Evolutionary conservation across 92 coral and sea anemone species (phyloP).

Genomic region (Ricordea florida): DNA sequence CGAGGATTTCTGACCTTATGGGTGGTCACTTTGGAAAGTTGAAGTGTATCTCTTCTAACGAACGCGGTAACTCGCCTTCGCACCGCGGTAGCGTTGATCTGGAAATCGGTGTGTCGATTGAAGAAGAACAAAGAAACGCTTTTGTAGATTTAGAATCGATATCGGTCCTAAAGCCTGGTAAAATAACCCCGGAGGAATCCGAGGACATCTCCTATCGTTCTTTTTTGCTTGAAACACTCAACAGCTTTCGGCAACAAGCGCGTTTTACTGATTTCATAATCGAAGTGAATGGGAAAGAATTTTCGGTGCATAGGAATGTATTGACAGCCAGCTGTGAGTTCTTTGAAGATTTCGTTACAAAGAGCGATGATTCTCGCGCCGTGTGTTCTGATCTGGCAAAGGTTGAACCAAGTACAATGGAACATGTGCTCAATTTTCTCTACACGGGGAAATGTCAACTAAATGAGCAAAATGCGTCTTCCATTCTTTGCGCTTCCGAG

Average conservation of each 20-base stretch:
- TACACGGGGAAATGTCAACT: constrained; percentile 48
- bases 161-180: background rate
- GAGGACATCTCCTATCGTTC: background rate
- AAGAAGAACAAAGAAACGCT: background rate
- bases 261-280: constrained; percentile 43
- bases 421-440: constrained; percentile 20
- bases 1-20: too few relatives aligned
- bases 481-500: constrained; percentile 26
- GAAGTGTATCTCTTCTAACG: background rate
- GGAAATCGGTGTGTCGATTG: background rate
- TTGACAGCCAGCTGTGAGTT: constrained; percentile 13
- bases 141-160: background rate
- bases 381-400: constrained; percentile 32
- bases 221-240: constrained; percentile 21
- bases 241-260: background rate
- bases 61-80: background rate
- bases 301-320: constrained; percentile 55
- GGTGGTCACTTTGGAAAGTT: too few relatives aligned
- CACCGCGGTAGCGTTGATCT: background rate
- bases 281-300: constrained; percentile 11
- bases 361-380: background rate
- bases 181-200: background rate
- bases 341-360: constrained; percentile 35
- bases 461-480: constrained; percentile 12
- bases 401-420: constrained; percentile 25